These are phyloP conservation scores for Lamellibrachia luymesi DNA, from an alignment of 1,140 invertebrate genomes.

Conservation along the genomic window DNA sequence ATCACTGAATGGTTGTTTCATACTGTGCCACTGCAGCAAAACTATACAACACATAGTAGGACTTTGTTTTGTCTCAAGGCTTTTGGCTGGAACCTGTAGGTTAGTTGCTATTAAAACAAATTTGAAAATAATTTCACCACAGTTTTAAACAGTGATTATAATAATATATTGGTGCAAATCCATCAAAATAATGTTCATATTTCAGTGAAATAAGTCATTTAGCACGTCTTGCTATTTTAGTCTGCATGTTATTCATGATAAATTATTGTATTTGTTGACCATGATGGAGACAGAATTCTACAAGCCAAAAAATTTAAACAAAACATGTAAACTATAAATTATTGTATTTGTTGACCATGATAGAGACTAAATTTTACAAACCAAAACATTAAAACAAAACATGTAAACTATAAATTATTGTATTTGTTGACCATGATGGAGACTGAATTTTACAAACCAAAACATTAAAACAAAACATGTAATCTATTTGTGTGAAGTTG, in stretches of 20 bases:
- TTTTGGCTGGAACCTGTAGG: too few relatives aligned
- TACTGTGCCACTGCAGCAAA: background rate
- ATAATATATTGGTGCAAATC: background rate
- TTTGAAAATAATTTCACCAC: background rate
- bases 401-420: background rate
- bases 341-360: background rate
- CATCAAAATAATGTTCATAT: background rate
- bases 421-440: background rate
- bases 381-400: too few relatives aligned
- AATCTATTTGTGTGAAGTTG: too few relatives aligned
- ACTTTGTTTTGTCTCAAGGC: too few relatives aligned
- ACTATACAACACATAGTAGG: background rate
- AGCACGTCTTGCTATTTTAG: background rate
- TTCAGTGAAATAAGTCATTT: background rate
- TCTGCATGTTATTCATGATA: background rate
- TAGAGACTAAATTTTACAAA: background rate
- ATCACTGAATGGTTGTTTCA: background rate
- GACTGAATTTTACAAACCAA: background rate
- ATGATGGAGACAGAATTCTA: background rate
- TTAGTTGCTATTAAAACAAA: background rate
- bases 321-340: background rate
- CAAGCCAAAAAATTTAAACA: too few relatives aligned
- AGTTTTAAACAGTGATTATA: background rate
- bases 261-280: background rate
- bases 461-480: too few relatives aligned